phyloP scores from a whole-genome alignment of 2,888 invertebrate genomes.

The Brachyopa scutellaris region DNA sequence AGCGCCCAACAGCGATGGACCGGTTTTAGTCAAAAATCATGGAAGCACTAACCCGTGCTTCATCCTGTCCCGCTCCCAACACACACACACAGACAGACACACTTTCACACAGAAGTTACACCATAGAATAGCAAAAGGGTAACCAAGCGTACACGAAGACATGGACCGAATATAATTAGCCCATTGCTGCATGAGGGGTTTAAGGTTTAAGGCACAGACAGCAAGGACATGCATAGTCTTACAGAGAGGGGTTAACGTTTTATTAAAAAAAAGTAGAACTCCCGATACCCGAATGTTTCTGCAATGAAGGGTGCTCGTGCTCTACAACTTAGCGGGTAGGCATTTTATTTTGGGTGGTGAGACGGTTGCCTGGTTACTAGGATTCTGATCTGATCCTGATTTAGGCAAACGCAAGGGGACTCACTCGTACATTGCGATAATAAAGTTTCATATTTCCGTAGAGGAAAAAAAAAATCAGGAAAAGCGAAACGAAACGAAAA shows the following conservation, averaged over 20 bases:
- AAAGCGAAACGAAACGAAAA: slow-evolving; percentile 35
- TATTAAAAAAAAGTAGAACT: slow-evolving; percentile 61
- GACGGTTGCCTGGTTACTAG: slow-evolving; percentile 25
- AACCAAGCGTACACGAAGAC: slow-evolving; percentile 62
- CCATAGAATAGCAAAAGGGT: slow-evolving; percentile 56
- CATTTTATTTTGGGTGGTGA: slow-evolving; percentile 7
- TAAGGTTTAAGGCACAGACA: background rate
- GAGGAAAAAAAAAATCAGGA: slow-evolving; percentile 1
- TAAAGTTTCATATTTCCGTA: slow-evolving; percentile 57
- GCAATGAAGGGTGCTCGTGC: slow-evolving; percentile 7
- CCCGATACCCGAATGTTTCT: slow-evolving; percentile 33
- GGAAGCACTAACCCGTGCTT: slow-evolving; percentile 43
- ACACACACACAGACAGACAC: background rate
- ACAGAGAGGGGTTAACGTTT: slow-evolving; percentile 33
- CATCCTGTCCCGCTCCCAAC: background rate
- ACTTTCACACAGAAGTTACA: background rate
- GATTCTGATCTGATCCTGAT: background rate
- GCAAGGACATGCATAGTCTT: background rate
- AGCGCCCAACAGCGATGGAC: slow-evolving; percentile 46
- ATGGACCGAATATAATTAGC: slow-evolving; percentile 72
- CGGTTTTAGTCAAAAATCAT: slow-evolving; percentile 71
- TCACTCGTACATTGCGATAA: slow-evolving; percentile 54
- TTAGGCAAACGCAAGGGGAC: background rate
- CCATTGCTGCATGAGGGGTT: slow-evolving; percentile 44
- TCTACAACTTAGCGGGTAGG: slow-evolving; percentile 7